Percentiles rank a stretch among this genome's conserved stretches.
Conservation (phyloP, 2,888 invertebrate genomes). For the Pycnomerus fuliginosus region DNA sequence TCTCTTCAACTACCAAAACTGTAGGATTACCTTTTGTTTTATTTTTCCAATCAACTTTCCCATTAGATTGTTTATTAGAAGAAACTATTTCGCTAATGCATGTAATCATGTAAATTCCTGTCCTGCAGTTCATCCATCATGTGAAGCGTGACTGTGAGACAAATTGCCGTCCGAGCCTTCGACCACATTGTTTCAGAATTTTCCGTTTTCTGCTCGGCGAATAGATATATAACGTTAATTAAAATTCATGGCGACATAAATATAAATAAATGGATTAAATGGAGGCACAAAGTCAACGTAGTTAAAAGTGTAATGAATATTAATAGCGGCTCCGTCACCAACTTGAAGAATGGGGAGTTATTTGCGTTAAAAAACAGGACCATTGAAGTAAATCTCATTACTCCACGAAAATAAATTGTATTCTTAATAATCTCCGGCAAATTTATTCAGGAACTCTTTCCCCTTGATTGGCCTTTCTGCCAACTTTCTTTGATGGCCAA, state of each 20-base stretch:
- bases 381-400: conserved; percentile 46
- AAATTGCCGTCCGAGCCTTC: conserved; percentile 30
- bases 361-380: no score
- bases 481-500: conserved; percentile 32
- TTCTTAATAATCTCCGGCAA: conserved; percentile 30
- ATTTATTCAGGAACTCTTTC: conserved; percentile 24
- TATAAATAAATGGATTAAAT: conserved; percentile 49
- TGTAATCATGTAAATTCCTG: conserved; percentile 30
- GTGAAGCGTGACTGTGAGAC: conserved; percentile 29
- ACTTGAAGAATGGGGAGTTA: no score
- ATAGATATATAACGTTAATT: conserved; percentile 32
- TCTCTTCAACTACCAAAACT: no score
- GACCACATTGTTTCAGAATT: no score
- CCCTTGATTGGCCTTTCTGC: conserved; percentile 21
- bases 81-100: no score
- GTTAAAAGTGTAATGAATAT: conserved; percentile 48
- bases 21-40: no score
- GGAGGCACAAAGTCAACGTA: conserved; percentile 44
- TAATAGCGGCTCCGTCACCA: conserved; percentile 40
- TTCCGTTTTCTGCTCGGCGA: background rate
- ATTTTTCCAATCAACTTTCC: no score
- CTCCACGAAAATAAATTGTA: conserved; percentile 40
- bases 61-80: no score
- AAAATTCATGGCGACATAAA: conserved; percentile 49
- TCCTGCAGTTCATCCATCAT: conserved; percentile 30